Conservation (phyloP, 2,797 vertebrate species). For the Sarcophilus harrisii region DNA sequence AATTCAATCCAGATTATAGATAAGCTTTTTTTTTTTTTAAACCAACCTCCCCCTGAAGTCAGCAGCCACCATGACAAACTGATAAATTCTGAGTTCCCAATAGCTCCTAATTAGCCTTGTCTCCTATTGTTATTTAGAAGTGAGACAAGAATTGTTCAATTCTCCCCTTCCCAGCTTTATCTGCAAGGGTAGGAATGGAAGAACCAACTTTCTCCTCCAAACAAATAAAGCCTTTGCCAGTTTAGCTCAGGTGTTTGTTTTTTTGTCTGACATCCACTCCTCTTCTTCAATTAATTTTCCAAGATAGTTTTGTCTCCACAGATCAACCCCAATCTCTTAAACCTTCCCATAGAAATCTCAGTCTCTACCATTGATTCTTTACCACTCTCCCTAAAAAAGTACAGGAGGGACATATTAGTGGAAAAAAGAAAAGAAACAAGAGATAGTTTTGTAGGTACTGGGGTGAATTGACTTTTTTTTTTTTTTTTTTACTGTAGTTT, state of each 20-base stretch:
- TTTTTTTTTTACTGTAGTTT: background rate
- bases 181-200: background rate
- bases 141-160: background rate
- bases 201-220: background rate
- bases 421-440: background rate
- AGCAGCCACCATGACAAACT: fast-evolving
- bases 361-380: background rate
- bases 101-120: background rate
- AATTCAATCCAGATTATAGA: background rate
- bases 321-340: constrained; percentile 2
- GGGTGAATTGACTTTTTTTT: background rate
- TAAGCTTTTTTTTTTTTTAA: too few relatives aligned
- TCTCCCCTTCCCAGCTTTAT: background rate
- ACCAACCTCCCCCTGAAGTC: background rate
- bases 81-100: background rate
- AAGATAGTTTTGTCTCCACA: background rate
- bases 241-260: background rate
- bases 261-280: background rate
- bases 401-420: background rate
- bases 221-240: background rate
- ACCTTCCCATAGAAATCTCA: background rate
- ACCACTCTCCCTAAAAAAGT: background rate
- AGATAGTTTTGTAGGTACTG: fast-evolving
- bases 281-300: background rate
- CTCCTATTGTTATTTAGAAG: background rate